Evolutionary conservation across 2,113 vertebrate genomes (phyloP), one percentile per base, ranked within the genome.

Genomic region (Epinephelus lanceolatus): DNA sequence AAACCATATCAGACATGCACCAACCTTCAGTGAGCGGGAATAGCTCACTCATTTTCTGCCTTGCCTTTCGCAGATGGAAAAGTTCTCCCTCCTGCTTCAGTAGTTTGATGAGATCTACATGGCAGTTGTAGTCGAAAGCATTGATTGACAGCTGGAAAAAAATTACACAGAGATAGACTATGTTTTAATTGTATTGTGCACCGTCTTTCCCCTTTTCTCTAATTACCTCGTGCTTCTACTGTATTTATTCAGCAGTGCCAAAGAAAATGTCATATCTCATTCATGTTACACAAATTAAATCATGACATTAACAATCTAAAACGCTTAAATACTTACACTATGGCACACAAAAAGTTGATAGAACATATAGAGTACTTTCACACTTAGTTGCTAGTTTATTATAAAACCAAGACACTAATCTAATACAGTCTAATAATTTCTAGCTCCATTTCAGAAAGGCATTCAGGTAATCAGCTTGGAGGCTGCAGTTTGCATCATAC

Each of bases 1-100:
- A 45, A 42, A 72, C 9, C 2, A 1, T 19, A 15, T 55, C 0
- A 67, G 33, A 77, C 8, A 62, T 69, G 15, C 56, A 93, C 89
- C 51, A 82, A 99, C 98, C 98, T 98, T 99, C 98, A 0, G 98
- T 99, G 76, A 99, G 91, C 0, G 98, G 98, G 51, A 99, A 99
- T 82, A 98, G 96, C 51, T 99, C 97, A 0, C 98, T 97, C 98
- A 99, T 99, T 91, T 99, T 99, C 95, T 98, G 97, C 49, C 98
- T 96, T 37, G 98, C 98, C 72, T 93, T 91, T 70, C 96, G 91
- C 84, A 99, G 92, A 68, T 95, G 96, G 60, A 94, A 75, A 71
- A 99, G 91, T 86, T 99, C 97, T 18, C 97, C 97, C 71, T 98
- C 98, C 86, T 98, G 97, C 59, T 96, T 95, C 4, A 99, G 95